Evolutionary conservation across 2,888 invertebrate species (phyloP).

Genomic region (Tachina grossa): DNA sequence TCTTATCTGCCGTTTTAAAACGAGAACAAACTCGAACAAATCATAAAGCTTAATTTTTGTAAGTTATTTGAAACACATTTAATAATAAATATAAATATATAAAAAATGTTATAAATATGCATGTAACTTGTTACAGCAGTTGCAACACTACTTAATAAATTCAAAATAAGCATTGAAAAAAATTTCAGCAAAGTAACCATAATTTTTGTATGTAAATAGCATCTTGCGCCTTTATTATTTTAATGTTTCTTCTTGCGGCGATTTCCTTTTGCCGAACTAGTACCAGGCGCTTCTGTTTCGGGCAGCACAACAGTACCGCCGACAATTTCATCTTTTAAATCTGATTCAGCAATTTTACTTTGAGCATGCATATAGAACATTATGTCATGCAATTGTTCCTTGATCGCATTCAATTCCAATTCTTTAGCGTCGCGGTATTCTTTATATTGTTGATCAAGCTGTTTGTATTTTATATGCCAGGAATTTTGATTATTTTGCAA

Average conservation of each 20-base stretch:
- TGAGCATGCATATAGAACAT: slow-evolving; percentile 98
- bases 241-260: slow-evolving; percentile 80
- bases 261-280: slow-evolving; percentile 73
- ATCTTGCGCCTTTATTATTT: not conserved
- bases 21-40: not conserved
- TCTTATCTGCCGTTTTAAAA: too few species aligned
- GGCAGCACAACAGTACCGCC: slow-evolving; percentile 80
- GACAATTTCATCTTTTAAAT: slow-evolving; percentile 80
- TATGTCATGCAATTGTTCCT: slow-evolving; percentile 96
- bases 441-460: slow-evolving; percentile 84
- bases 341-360: slow-evolving; percentile 81
- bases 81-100: slow-evolving; percentile 65
- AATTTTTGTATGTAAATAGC: not conserved
- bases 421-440: slow-evolving; percentile 86
- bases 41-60: slow-evolving; percentile 28
- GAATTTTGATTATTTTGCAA: slow-evolving; percentile 89
- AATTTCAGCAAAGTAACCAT: slow-evolving; percentile 4
- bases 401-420: slow-evolving; percentile 90
- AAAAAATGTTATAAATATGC: slow-evolving; percentile 54
- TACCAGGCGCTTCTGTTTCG: slow-evolving; percentile 75
- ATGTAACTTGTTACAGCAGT: slow-evolving; percentile 50
- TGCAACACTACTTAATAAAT: not conserved
- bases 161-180: slow-evolving; percentile 24
- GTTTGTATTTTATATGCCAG: slow-evolving; percentile 87
- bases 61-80: slow-evolving; percentile 49